Base-by-base conservation (phyloP, 2,797 vertebrate genomes). In the Synaphobranchus kaupii region DNA sequence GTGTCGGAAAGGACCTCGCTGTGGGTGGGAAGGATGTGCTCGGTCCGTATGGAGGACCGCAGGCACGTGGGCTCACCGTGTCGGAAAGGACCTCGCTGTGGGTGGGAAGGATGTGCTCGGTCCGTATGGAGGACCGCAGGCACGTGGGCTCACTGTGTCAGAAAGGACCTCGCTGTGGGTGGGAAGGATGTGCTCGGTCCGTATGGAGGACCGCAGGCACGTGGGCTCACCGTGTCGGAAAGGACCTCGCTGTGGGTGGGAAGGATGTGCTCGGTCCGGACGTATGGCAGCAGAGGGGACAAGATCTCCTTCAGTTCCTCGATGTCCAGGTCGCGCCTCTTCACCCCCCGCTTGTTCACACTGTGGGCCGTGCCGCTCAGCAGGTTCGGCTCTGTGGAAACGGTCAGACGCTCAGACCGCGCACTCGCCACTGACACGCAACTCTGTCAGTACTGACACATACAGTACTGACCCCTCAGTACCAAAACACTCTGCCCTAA, bases 281-380 rank as follows among this genome's bases (percentile, higher is more conserved):
- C 96, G 89, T 97, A 98, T 85, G 99, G 98, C 90, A 99, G 85
- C 82, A 99, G 96, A 2, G 97, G 94, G 89, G 98, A 99, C 87
- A 99, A 95, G 90, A 98, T 98, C 92, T 99, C 99, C 92, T 97
- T 97, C 39, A 99, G 95, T 93, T 99, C 99, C 91, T 99, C 99
- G 10, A 97, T 93, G 88, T 99, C 99, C 94, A 99, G 96, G 95
- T 99, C 99, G 91, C 98, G 95, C 89, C 98, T 97, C 91, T 99
- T 99, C 83, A 99, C 98, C 22, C 99, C 99, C 89, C 98, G 96
- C 91, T 99, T 99, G 94, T 98, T 99, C 90, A 99, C 98, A 83
- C 99, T 99, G 94, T 99, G 99, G 88, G 99, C 98, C 76, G 99
- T 99, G 90, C 99, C 98, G 85, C 98, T 99, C 92, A 99, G 92